Conservation (phyloP, 2,888 invertebrate genomes). For the Drepana falcataria region DNA sequence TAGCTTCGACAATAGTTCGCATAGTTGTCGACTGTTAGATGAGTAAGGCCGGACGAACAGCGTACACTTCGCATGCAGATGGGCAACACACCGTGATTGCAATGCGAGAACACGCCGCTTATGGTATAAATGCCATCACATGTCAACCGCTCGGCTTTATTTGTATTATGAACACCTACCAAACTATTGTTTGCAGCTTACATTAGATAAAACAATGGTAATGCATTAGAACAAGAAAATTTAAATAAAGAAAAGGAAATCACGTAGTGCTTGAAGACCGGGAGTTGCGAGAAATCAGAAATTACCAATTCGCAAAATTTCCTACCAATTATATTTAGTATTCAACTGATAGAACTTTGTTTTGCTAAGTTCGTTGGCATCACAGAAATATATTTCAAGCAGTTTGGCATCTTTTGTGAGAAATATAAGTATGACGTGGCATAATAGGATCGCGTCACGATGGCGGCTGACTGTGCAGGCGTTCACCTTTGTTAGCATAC, state of each 20-base stretch:
- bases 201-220: slow-evolving; percentile 64
- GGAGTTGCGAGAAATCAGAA: slow-evolving; percentile 50
- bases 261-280: slow-evolving; percentile 45
- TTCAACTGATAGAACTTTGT: slow-evolving; percentile 16
- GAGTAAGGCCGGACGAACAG: slow-evolving; percentile 72
- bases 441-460: slow-evolving; percentile 9
- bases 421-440: slow-evolving; percentile 7
- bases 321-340: slow-evolving; percentile 24
- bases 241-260: slow-evolving; percentile 59
- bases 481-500: slow-evolving; percentile 29
- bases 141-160: slow-evolving; percentile 50
- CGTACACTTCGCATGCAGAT: slow-evolving; percentile 66
- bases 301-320: slow-evolving; percentile 37
- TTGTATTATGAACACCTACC: slow-evolving; percentile 63
- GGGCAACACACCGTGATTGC: slow-evolving; percentile 57
- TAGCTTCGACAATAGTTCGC: slow-evolving; percentile 38
- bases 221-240: slow-evolving; percentile 47
- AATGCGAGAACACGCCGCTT: slow-evolving; percentile 64
- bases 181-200: slow-evolving; percentile 61
- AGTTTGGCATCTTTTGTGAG: slow-evolving; percentile 10
- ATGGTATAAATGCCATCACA: slow-evolving; percentile 74
- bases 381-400: slow-evolving; percentile 9
- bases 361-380: slow-evolving; percentile 27
- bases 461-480: slow-evolving; percentile 13
- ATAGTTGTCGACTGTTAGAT: slow-evolving; percentile 58